Evolutionary conservation across 2,113 vertebrate species (phyloP).

Genomic region (Myanophis thanlyinensis): DNA sequence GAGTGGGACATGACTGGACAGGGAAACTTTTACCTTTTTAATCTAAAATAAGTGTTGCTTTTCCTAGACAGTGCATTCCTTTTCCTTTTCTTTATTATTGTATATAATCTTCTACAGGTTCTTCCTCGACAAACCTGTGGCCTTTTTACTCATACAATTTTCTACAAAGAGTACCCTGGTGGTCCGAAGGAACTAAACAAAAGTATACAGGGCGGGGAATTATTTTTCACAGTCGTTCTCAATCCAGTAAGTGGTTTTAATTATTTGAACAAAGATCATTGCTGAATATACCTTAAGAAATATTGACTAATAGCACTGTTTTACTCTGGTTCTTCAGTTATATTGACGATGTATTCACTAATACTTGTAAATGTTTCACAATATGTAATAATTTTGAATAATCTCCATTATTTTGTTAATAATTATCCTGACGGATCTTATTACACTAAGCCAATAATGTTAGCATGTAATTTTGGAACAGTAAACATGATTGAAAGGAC

Average conservation of each 20-base stretch:
- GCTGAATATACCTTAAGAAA: background rate
- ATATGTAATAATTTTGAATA: background rate
- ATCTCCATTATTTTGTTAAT: background rate
- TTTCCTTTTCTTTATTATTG: background rate
- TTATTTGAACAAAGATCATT: background rate
- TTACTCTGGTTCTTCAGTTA: conserved; percentile 4
- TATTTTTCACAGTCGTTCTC: conserved; percentile 93
- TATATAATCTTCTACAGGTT: conserved; percentile 75
- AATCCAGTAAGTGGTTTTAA: conserved; percentile 86
- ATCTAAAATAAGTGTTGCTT: background rate
- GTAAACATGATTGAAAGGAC: background rate
- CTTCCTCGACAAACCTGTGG: conserved; percentile 97
- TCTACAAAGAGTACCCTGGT: conserved; percentile 97
- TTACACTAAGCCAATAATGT: background rate
- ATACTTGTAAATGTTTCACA: background rate
- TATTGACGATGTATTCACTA: background rate
- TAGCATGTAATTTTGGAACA: conserved; percentile 4
- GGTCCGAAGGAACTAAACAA: conserved; percentile 94
- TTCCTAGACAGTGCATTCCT: background rate
- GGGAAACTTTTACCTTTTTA: background rate
- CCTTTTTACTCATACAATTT: conserved; percentile 97
- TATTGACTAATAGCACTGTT: background rate
- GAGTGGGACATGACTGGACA: background rate
- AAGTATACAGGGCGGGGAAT: conserved; percentile 93
- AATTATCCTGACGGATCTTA: background rate